These are phyloP conservation scores for Prietella phreatophila DNA, from an alignment of 2,113 vertebrate genomes.

Conservation along the genomic window DNA sequence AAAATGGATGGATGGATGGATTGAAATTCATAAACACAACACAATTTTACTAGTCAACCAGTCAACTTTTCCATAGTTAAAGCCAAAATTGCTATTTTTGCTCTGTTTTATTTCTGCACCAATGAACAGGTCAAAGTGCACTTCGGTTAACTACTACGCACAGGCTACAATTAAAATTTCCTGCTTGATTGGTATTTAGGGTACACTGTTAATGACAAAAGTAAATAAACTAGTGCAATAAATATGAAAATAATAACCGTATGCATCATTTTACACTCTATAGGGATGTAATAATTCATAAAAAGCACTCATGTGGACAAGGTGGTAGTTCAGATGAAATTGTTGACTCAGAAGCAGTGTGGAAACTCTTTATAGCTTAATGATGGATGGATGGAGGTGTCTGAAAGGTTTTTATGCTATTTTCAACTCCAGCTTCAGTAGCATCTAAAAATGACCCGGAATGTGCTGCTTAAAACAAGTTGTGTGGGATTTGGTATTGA, in stretches of 20 bases:
- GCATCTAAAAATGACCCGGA: not conserved
- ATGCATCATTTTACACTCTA: not conserved
- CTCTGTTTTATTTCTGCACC: not conserved
- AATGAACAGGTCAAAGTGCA: not conserved
- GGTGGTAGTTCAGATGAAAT: not conserved
- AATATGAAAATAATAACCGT: not conserved
- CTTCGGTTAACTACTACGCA: not conserved
- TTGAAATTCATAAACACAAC: not conserved
- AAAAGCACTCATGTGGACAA: not conserved
- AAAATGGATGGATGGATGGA: no score
- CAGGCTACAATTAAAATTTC: not conserved
- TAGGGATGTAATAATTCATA: not conserved
- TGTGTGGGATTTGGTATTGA: not conserved
- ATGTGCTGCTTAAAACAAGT: not conserved
- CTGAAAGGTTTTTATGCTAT: not conserved
- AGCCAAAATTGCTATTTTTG: not conserved
- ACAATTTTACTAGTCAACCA: not conserved
- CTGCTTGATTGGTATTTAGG: not conserved
- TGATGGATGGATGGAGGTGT: not conserved
- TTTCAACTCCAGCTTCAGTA: not conserved
- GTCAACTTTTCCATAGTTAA: not conserved
- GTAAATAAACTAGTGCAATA: not conserved
- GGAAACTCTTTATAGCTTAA: not conserved
- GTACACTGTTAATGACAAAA: not conserved
- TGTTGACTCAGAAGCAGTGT: not conserved